These are phyloP conservation scores for Campylomormyrus tamandua DNA, from an alignment of 2,113 vertebrate genomes.

Conservation along the genomic window DNA sequence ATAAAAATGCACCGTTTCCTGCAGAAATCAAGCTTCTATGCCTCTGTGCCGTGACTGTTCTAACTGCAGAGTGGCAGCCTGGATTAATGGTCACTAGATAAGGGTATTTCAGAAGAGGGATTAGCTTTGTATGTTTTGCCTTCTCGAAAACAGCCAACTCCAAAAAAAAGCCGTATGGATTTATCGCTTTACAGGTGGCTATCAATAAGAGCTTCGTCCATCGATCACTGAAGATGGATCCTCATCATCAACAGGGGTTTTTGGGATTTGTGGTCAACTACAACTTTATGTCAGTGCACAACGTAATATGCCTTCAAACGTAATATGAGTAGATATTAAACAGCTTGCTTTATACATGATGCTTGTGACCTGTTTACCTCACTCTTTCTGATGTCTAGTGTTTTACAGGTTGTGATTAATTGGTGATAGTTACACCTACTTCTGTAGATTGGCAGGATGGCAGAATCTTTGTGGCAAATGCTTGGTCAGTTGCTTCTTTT, in stretches of 20 bases:
- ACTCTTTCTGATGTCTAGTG: neutral
- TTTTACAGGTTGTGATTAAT: neutral
- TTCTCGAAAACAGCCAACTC: neutral
- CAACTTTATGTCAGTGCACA: neutral
- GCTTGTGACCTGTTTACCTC: neutral
- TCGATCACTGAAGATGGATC: neutral
- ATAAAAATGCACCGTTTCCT: neutral
- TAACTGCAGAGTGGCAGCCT: neutral
- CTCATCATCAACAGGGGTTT: neutral
- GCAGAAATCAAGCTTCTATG: neutral
- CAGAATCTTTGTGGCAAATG: neutral
- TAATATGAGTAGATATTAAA: neutral
- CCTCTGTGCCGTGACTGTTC: neutral
- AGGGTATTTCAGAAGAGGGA: neutral
- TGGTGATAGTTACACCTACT: neutral
- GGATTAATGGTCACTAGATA: neutral
- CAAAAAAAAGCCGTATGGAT: neutral
- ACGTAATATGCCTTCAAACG: neutral
- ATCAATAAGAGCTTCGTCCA: neutral
- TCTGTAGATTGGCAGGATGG: neutral
- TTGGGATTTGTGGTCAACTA: neutral
- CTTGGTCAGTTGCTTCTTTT: neutral
- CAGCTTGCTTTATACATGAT: neutral
- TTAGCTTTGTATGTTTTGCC: neutral
- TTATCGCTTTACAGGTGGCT: neutral